Base-by-base conservation (phyloP, 2,113 vertebrate genomes). In the Odontesthes bonariensis region DNA sequence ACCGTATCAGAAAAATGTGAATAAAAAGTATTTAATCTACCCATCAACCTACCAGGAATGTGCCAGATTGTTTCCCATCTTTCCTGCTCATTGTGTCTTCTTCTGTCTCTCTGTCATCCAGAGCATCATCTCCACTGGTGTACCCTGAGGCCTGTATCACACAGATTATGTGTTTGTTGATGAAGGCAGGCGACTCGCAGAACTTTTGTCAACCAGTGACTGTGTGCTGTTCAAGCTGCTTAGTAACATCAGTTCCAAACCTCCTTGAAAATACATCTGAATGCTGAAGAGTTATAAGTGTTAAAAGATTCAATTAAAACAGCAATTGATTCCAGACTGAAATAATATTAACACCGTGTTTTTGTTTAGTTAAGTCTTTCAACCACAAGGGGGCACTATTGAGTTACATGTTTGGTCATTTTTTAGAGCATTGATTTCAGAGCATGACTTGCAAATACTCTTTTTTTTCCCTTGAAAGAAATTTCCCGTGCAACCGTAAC, bases 101-200 rank as follows among this genome's bases (percentile, higher is more conserved):
- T 47, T 90, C 87, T 12, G 79, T 75, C 16, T 95, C 95, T 11
- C 89, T 75, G 78, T 96, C 95, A 56, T 94, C 92, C 69, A 94
- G 32, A 46, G 73, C 80, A 27, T 88, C 91, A 2, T 94, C 89
- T 58, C 96, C 96, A 16, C 97, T 97, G 84, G 58, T 79, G 56
- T 95, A 96, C 52, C 96, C 97, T 0, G 97, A 97, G n/a, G 93
- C 95, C 97, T 97, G 81, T 0, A 64, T 27, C 56, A 76, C 63
- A 79, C 0, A 80, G 9, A 32, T 16, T 47, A 13, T 0, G 53
- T 6, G 17, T 19, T 16, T n/a, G 11, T 35, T 51, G 5, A 22
- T 2, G 27, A 3, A 69, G 57, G 22, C 8, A 55, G 60, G 0
- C 11, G 33, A 12, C 5, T 5, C 16, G 20, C 0, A 32, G 51